A percentile compares a stretch with the other conserved stretches of the same genome.
Evolutionary conservation across 2,797 vertebrate species (phyloP).

Genomic region (Microtus californicus): DNA sequence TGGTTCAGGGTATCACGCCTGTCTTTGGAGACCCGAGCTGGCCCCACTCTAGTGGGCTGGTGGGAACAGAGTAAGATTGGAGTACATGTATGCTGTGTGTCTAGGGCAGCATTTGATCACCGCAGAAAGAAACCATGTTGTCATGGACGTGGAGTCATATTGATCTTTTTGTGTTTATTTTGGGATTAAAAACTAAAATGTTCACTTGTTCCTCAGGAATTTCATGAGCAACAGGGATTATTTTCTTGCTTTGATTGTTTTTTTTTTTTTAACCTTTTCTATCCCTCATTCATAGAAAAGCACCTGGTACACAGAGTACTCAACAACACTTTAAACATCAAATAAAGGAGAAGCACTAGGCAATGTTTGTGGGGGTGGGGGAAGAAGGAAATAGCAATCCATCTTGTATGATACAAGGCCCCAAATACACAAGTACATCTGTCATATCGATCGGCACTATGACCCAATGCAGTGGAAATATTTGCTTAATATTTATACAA

Average conservation of each 20-base stretch:
- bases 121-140: neutral
- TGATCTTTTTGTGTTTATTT: slow-evolving; percentile 29
- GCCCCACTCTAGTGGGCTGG: neutral
- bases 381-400: neutral
- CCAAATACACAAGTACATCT: neutral
- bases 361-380: neutral
- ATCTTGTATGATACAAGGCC: neutral
- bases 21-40: neutral
- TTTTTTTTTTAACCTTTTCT: neutral
- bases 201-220: neutral
- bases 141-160: neutral
- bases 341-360: neutral
- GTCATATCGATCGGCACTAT: neutral
- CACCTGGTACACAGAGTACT: neutral
- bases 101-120: neutral
- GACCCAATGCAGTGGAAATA: neutral
- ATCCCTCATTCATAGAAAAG: neutral
- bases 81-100: neutral
- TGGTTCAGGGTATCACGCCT: neutral
- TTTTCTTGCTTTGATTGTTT: neutral
- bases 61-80: neutral
- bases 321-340: neutral
- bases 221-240: neutral
- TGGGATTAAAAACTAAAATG: slow-evolving; percentile 1
- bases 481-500: neutral